These are phyloP conservation scores for Axis porcinus DNA, from an alignment of 2,113 vertebrate genomes.

Conservation along the genomic window DNA sequence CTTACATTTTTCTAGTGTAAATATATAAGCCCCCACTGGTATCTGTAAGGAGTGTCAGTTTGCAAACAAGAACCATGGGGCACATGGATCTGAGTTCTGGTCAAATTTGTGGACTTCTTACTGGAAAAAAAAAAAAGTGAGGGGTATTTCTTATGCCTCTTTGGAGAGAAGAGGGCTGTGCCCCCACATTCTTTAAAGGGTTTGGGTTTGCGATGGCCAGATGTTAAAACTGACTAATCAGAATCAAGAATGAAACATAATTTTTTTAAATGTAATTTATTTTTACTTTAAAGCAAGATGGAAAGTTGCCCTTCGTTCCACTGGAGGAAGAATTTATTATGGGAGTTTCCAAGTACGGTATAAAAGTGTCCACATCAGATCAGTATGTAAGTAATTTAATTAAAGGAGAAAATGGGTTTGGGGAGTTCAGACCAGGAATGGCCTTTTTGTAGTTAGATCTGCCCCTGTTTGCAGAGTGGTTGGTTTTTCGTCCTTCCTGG, in stretches of 20 bases:
- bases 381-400: constrained; percentile 91
- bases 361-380: constrained; percentile 94
- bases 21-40: not conserved
- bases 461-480: not conserved
- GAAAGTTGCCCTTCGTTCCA: constrained; percentile 96
- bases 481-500: not conserved
- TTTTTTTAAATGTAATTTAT: constrained; percentile 33
- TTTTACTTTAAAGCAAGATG: constrained; percentile 91
- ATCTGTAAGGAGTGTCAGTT: not conserved
- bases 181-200: not conserved
- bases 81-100: not conserved
- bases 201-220: not conserved
- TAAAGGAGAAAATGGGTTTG: not conserved
- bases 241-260: not conserved
- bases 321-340: constrained; percentile 95
- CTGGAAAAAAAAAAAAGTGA: not conserved
- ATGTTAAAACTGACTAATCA: not conserved
- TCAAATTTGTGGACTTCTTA: not conserved
- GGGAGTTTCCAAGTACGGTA: constrained; percentile 95
- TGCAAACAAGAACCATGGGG: not conserved
- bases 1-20: not conserved
- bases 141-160: not conserved
- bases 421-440: not conserved
- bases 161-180: not conserved
- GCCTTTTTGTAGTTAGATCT: not conserved